Evolutionary conservation across 2,888 invertebrate species (phyloP), one percentile per base, ranked within the genome.

Genomic region (Stegana nigrithorax): DNA sequence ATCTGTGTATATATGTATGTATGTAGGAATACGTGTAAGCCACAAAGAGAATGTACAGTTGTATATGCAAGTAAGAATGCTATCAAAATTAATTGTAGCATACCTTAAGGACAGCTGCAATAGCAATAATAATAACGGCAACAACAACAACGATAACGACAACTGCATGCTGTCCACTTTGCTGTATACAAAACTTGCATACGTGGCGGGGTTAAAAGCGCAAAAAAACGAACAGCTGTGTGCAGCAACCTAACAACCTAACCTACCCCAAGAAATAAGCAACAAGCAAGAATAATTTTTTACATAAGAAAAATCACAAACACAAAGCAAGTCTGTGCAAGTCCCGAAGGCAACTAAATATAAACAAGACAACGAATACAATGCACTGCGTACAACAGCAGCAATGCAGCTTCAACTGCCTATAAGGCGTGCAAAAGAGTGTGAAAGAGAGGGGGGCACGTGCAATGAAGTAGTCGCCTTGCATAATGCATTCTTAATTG

Each of bases 401-500:
- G n/a, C 53, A 55, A 26, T 29, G 14, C 68, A 66, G 58, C 63
- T 62, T 64, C 57, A 65, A 60, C 5, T n/a, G n/a, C n/a, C n/a
- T n/a, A n/a, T n/a, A 58, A 47, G 42, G 14, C 25, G 26, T 17
- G 29, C 14, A n/a, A 39, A n/a, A n/a, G n/a, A n/a, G 19, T 39
- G 66, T 63, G 65, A 61, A 65, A 66, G 64, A 60, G 62, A 47
- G 25, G 39, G n/a, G n/a, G n/a, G n/a, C n/a, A n/a, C n/a, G n/a
- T 17, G 62, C 29, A 32, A 61, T 61, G 68, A 67, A 71, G 67
- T 66, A 71, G 70, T 66, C 68, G 74, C 76, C 78, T 76, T 78
- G 74, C 78, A 78, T 74, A 78, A 78, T 74, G 78, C 73, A 78
- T 71, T 74, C 78, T 78, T 73, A 74, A 77, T 77, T 78, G 76